These are phyloP conservation scores for Actinia tenebrosa DNA, from an alignment of 64 coral and sea anemone genomes.

Conservation along the genomic window DNA sequence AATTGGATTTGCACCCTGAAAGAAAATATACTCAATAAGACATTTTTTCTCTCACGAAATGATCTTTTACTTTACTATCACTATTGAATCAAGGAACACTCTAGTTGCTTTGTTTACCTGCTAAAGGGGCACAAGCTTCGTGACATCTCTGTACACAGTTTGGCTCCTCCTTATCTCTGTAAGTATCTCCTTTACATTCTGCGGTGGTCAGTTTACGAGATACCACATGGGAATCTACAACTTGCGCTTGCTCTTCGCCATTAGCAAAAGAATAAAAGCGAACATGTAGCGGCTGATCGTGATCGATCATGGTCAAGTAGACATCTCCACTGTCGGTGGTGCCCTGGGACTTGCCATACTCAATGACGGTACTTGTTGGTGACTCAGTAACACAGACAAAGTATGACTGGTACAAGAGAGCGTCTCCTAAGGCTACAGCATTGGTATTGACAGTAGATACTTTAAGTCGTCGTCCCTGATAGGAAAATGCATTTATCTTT, in stretches of 20 bases:
- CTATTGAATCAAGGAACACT: not conserved
- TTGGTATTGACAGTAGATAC: slow-evolving; percentile 19
- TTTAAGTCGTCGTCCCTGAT: not conserved
- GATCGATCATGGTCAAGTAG: slow-evolving; percentile 31
- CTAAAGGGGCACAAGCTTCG: slow-evolving; percentile 30
- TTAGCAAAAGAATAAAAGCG: slow-evolving; percentile 54
- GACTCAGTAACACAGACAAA: slow-evolving; percentile 46
- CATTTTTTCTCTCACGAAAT: too few relatives aligned
- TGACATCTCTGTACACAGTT: slow-evolving; percentile 46
- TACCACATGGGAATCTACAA: slow-evolving; percentile 11
- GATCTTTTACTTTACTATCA: too few relatives aligned
- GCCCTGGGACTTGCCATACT: slow-evolving; percentile 40
- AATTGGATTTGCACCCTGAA: slow-evolving; percentile 6
- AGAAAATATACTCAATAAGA: not conserved
- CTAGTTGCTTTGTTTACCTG: not conserved
- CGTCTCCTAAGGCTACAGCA: slow-evolving; percentile 11
- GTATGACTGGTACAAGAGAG: slow-evolving; percentile 34
- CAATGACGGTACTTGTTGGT: slow-evolving; percentile 17
- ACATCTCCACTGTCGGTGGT: slow-evolving; percentile 34
- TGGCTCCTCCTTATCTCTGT: not conserved
- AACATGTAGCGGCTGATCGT: not conserved
- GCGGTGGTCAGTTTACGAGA: not conserved
- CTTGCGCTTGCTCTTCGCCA: not conserved
- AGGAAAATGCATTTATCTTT: not conserved
- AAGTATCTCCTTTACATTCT: slow-evolving; percentile 40